phyloP scores from a whole-genome alignment of 2,797 vertebrate species.

The Esox lucius region DNA sequence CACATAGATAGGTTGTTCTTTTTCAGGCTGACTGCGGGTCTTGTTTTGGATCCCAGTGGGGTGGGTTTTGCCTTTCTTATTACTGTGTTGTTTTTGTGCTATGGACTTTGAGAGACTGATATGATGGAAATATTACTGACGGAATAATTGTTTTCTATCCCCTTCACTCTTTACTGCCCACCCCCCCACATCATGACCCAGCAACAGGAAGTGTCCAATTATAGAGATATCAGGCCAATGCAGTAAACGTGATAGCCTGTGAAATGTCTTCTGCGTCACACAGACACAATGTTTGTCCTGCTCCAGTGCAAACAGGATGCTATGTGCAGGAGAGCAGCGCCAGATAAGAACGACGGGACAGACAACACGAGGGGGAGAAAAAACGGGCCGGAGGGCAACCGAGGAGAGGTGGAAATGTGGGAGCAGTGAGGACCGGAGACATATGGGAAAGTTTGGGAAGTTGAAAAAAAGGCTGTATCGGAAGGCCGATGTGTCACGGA shows the following conservation, averaged over 20 bases:
- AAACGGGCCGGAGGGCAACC: neutral
- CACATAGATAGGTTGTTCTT: conserved; percentile 5
- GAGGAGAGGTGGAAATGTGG: conserved; percentile 26
- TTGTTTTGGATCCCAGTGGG: conserved; percentile 50
- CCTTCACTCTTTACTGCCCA: neutral
- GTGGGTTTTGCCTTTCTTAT: conserved; percentile 53
- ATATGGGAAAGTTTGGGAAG: neutral
- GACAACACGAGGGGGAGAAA: conserved; percentile 44
- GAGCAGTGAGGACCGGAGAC: conserved; percentile 26
- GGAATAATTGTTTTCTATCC: conserved; percentile 15
- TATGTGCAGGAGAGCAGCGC: conserved; percentile 60
- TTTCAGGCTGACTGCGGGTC: conserved; percentile 21
- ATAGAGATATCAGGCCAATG: conserved; percentile 67
- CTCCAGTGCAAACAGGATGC: conserved; percentile 80
- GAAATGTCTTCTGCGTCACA: conserved; percentile 73
- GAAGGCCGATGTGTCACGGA: conserved; percentile 11
- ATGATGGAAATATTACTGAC: conserved; percentile 50
- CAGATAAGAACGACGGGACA: conserved; percentile 68
- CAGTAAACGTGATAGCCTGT: conserved; percentile 76
- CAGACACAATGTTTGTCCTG: conserved; percentile 75
- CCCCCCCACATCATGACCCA: conserved; percentile 23
- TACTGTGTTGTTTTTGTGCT: conserved; percentile 13
- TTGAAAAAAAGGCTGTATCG: neutral
- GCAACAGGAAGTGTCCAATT: conserved; percentile 75
- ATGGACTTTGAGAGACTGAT: conserved; percentile 32